Evolutionary conservation across 2,113 vertebrate species (phyloP).

Genomic region (Pseudorhombus dupliciocellatus): DNA sequence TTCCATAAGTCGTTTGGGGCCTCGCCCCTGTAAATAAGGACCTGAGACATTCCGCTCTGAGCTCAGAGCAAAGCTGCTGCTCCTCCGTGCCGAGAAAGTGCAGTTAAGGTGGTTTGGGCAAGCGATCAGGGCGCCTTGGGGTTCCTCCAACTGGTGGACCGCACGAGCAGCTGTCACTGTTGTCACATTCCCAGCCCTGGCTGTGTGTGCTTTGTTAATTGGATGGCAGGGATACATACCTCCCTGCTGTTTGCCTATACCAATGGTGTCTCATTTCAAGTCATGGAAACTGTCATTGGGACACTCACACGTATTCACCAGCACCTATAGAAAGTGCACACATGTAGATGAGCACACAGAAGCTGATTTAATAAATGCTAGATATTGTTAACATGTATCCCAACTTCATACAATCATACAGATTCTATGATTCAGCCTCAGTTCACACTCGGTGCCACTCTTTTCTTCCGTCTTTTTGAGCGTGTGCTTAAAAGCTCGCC

Average conservation of each 20-base stretch:
- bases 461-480: not conserved
- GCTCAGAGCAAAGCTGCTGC: not conserved
- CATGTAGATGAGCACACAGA: not conserved
- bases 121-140: not conserved
- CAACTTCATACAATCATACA: not conserved
- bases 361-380: not conserved
- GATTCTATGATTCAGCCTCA: not conserved
- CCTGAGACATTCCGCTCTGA: not conserved
- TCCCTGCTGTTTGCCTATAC: constrained; percentile 53
- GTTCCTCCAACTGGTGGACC: not conserved
- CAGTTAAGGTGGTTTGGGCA: not conserved
- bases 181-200: constrained; percentile 19
- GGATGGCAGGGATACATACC: constrained; percentile 14
- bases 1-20: not conserved
- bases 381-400: not conserved
- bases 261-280: constrained; percentile 47
- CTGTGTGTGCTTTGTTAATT: constrained; percentile 71
- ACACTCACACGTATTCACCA: constrained; percentile 9
- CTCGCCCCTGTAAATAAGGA: not conserved
- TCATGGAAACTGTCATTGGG: constrained; percentile 9
- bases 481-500: constrained; percentile 6
- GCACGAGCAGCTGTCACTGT: constrained; percentile 40
- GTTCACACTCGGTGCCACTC: constrained; percentile 26
- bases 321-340: constrained; percentile 9
- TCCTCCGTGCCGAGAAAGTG: not conserved